Percentiles rank a stretch among this genome's conserved stretches.
phyloP scores from a whole-genome alignment of 1,140 invertebrate species.

The Solen grandis region DNA sequence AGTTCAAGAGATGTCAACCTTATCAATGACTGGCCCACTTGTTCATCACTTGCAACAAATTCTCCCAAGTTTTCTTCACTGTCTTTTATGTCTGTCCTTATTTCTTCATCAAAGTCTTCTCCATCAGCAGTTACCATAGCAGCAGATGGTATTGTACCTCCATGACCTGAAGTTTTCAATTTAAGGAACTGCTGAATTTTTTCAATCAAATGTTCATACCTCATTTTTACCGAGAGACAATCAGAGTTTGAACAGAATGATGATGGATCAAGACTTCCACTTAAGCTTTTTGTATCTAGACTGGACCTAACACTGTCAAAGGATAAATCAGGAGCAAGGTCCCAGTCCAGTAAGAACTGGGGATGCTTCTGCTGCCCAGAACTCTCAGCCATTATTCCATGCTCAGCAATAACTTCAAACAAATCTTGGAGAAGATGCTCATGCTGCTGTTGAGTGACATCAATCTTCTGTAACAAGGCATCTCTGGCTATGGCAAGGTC shows the following conservation, averaged over 20 bases:
- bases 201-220: conserved; percentile 50
- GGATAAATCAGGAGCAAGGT: conserved; percentile 49
- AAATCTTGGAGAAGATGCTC: conserved; percentile 53
- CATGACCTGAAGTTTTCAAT: not conserved
- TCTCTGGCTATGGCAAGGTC: conserved; percentile 72
- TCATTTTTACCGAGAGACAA: conserved; percentile 50
- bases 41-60: conserved; percentile 46
- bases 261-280: conserved; percentile 26
- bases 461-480: conserved; percentile 67
- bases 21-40: conserved; percentile 16
- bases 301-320: conserved; percentile 51
- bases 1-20: conserved; percentile 28
- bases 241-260: conserved; percentile 38
- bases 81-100: not conserved
- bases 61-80: not conserved
- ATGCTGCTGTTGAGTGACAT: conserved; percentile 60
- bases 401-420: conserved; percentile 31
- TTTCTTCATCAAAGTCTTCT: conserved; percentile 13
- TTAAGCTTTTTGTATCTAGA: conserved; percentile 9
- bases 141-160: not conserved
- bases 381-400: conserved; percentile 10
- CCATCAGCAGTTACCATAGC: not conserved
- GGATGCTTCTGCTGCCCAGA: conserved; percentile 5
- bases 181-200: conserved; percentile 37
- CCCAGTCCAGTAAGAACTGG: conserved; percentile 53